A percentile compares a stretch with the other conserved stretches of the same genome.
phyloP scores from a whole-genome alignment of 2,888 invertebrate genomes.

The Agrochola lota region DNA sequence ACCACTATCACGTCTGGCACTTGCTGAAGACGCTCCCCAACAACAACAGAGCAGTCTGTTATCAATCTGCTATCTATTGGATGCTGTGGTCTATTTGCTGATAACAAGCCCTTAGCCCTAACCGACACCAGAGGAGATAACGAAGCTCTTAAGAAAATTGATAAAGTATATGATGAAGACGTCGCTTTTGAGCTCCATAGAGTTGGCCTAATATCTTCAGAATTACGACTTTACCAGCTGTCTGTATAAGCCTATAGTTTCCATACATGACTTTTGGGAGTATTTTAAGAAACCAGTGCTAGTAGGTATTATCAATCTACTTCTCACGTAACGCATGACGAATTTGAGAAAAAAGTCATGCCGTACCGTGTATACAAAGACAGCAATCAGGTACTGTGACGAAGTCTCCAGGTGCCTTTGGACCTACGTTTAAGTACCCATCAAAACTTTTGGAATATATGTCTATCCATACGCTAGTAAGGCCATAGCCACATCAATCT shows the following conservation, averaged over 20 bases:
- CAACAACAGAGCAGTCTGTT: constrained; percentile 7
- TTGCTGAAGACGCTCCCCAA: background rate
- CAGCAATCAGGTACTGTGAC: background rate
- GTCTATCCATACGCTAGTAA: no score
- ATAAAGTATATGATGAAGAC: background rate
- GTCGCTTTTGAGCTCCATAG: background rate
- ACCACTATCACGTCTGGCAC: no score
- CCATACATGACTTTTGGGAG: background rate
- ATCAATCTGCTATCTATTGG: constrained; percentile 43
- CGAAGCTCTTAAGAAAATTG: constrained; percentile 5
- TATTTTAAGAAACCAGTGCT: background rate
- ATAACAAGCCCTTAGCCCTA: constrained; percentile 27
- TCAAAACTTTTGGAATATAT: background rate
- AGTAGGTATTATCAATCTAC: background rate
- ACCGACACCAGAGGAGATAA: constrained; percentile 33
- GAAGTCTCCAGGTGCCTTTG: no score
- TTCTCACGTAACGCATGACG: background rate
- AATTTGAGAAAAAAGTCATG: background rate
- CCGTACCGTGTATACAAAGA: background rate
- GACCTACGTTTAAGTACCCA: background rate
- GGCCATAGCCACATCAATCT: background rate
- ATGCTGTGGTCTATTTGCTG: constrained; percentile 19
- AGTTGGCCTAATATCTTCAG: background rate
- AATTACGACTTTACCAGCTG: background rate
- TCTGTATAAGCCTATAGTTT: background rate